Evolutionary conservation across 1,140 invertebrate species (phyloP).

Genomic region (Brevipalpus yothersi): DNA sequence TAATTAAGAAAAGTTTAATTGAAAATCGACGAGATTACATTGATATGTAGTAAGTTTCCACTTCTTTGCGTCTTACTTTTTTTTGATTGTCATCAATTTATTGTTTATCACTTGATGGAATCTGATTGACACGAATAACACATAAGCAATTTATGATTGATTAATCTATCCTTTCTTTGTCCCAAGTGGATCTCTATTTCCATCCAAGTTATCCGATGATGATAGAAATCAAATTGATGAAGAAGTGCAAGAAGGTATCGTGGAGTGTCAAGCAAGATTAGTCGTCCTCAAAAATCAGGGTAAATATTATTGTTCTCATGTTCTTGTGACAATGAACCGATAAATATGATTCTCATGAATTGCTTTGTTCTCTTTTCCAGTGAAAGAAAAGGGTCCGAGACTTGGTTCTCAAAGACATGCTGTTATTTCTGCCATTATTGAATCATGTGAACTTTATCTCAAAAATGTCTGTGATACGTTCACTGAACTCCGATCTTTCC

Average conservation of each 20-base stretch:
- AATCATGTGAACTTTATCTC: constrained; percentile 20
- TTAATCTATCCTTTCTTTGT: not conserved
- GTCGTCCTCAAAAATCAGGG: constrained; percentile 40
- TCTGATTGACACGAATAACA: too few species aligned
- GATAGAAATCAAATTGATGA: constrained; percentile 62
- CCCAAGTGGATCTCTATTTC: too few species aligned
- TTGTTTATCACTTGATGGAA: too few species aligned
- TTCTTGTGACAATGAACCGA: too few species aligned
- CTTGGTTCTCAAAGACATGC: not conserved
- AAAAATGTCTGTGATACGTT: constrained; percentile 56
- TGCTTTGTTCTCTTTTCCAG: constrained; percentile 14
- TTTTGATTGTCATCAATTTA: not conserved
- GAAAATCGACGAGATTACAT: constrained; percentile 63
- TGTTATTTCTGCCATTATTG: constrained; percentile 16
- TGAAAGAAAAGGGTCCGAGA: constrained; percentile 16
- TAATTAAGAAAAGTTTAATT: constrained; percentile 47
- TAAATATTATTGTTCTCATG: constrained; percentile 6
- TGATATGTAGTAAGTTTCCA: constrained; percentile 33
- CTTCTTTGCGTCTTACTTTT: not conserved
- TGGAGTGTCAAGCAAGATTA: constrained; percentile 45
- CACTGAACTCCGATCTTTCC: constrained; percentile 56
- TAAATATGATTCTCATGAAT: not conserved
- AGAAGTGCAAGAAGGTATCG: constrained; percentile 56
- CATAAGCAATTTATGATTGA: not conserved
- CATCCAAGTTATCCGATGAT: constrained; percentile 42